Conservation (phyloP, 2,113 vertebrate genomes). For the Illadopsis cleaveri region DNA sequence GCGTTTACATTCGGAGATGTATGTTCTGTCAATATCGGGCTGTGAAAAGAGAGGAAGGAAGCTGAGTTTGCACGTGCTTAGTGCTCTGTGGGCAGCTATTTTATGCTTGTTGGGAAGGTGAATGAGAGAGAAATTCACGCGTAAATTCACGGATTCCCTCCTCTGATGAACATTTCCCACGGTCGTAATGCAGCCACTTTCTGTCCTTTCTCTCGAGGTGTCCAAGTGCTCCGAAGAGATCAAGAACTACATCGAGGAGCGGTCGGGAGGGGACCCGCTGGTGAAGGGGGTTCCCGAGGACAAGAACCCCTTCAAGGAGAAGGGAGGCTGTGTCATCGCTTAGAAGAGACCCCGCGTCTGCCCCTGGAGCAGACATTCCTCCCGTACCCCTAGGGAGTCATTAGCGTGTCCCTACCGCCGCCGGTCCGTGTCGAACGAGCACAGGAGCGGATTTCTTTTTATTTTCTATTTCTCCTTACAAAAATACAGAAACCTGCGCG, state of each 20-base stretch:
- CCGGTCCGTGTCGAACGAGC: neutral
- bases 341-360: constrained; percentile 44
- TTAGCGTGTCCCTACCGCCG: neutral
- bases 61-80: neutral
- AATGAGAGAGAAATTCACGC: neutral
- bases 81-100: neutral
- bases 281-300: constrained; percentile 96
- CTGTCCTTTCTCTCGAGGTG: constrained; percentile 75
- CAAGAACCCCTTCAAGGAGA: constrained; percentile 98
- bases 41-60: neutral
- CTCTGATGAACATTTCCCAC: neutral
- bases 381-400: neutral
- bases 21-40: neutral
- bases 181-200: neutral
- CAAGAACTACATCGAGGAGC: constrained; percentile 89
- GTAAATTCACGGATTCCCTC: neutral
- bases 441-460: neutral
- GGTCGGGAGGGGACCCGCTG: constrained; percentile 87
- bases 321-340: constrained; percentile 93
- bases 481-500: neutral
- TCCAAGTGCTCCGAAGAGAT: constrained; percentile 98
- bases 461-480: neutral
- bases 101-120: neutral
- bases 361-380: neutral
- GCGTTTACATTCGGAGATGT: rapidly evolving